Evolutionary conservation across 1,140 invertebrate genomes (phyloP).

Genomic region (Cherax quadricarinatus): DNA sequence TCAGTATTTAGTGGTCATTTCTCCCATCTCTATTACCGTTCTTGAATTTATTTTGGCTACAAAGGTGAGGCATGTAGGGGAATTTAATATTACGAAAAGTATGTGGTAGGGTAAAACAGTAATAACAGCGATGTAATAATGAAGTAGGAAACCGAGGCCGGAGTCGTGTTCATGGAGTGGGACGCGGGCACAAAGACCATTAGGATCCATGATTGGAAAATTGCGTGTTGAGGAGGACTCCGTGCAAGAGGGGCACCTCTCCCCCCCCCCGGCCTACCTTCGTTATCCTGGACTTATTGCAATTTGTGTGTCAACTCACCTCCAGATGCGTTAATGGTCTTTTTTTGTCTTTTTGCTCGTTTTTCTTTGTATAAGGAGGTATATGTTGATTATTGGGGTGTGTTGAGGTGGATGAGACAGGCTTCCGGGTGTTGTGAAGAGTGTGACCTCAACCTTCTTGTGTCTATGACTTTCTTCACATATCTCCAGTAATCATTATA

Average conservation of each 20-base stretch:
- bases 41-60: background rate
- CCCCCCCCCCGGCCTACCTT: background rate
- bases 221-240: slow-evolving; percentile 5
- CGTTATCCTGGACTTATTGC: background rate
- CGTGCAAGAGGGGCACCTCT: background rate
- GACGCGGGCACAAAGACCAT: background rate
- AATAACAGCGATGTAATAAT: background rate
- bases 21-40: no score
- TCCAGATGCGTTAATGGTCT: background rate
- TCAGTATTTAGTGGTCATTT: no score
- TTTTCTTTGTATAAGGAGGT: background rate
- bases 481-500: background rate
- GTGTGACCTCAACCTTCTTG: background rate
- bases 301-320: background rate
- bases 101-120: background rate
- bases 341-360: background rate
- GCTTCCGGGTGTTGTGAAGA: background rate
- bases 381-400: background rate
- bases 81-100: background rate
- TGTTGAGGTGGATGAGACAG: background rate
- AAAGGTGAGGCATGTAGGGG: background rate
- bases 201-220: slow-evolving; percentile 18
- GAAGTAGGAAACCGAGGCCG: background rate
- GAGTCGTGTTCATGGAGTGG: background rate
- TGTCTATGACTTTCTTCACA: background rate